Evolutionary conservation across 2,797 vertebrate species (phyloP), one percentile per base, ranked within the genome.

Genomic region (Gadopsis bispinosus): DNA sequence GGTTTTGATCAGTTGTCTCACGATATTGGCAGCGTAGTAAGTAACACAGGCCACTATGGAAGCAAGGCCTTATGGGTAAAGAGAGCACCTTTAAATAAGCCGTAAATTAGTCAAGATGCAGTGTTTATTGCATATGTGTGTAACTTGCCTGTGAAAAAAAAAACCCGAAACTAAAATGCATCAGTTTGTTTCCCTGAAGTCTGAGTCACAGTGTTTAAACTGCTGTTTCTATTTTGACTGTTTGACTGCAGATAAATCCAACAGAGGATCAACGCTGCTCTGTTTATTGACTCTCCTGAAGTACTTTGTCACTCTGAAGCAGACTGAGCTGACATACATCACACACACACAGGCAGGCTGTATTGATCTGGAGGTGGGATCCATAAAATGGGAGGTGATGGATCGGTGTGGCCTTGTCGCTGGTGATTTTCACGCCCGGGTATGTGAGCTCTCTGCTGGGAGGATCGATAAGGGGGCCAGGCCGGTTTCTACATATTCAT

Each of bases 331-430:
- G 47, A 69, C 66, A 45, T 54, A 43, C 60, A 68, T 68, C 70
- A 81, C 37, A 26, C 20, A 63, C 56, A 56, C 48, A 63, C 22
- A 59, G 1, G n/a, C 62, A 65, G 8, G 9, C 43, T 31, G 74
- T 86, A 94, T 94, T 83, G 92, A 94, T 94, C 87, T 66, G 86
- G 70, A 79, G 87, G 81, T 78, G 80, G 89, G 80, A 63, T 83
- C 76, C 73, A 73, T 93, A 90, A 90, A 92, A 73, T 69, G 62
- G 53, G 71, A 54, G 75, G 48, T 92, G 91, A 93, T 93, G 88
- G 88, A 93, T 92, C 17, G 53, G 86, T 66, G 50, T 26, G 81
- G 89, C 80, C 86, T 91, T 87, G 87, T 92, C 76, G 33, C 66
- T n/a, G 73, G 20, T 82, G 66, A 77, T 89, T 87, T 88, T 84